Conservation (phyloP, 2,888 invertebrate genomes). For the Lepidocyrtoides sp. region DNA sequence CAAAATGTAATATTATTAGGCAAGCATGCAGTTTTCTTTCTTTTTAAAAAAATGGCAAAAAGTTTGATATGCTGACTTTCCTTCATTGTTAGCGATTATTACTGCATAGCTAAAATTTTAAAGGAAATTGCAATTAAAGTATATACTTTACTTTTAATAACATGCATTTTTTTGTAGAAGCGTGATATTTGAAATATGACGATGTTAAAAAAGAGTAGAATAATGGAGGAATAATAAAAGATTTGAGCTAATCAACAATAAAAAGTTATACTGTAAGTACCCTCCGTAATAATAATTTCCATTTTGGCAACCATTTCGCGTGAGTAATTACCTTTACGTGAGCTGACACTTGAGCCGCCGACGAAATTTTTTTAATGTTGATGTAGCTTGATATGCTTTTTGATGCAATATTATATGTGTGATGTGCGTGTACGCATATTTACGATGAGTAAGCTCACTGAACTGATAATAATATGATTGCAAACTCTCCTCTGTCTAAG, state of each 20-base stretch:
- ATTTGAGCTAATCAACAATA: slow-evolving; percentile 41
- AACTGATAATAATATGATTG: slow-evolving; percentile 38
- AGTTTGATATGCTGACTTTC: slow-evolving; percentile 14
- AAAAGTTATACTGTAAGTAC: slow-evolving; percentile 12
- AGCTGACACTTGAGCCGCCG: slow-evolving; percentile 70
- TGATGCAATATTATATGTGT: neutral
- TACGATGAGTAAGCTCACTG: slow-evolving; percentile 48
- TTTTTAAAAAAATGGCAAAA: slow-evolving; percentile 4
- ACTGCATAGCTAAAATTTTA: neutral
- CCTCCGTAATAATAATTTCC: slow-evolving; percentile 45
- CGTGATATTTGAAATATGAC: slow-evolving; percentile 27
- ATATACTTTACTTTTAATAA: neutral
- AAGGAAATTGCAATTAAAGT: slow-evolving; percentile 8
- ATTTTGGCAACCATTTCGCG: slow-evolving; percentile 62
- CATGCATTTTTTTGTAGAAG: neutral
- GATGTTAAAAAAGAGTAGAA: slow-evolving; percentile 26
- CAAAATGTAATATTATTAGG: neutral
- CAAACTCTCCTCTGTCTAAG: neutral
- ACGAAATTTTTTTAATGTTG: neutral
- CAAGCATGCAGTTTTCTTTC: slow-evolving; percentile 17
- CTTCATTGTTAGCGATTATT: neutral
- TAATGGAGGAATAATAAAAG: neutral
- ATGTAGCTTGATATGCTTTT: neutral
- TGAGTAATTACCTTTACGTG: slow-evolving; percentile 74
- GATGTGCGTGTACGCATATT: slow-evolving; percentile 60